These are phyloP conservation scores for Petaurus breviceps DNA, from an alignment of 2,113 vertebrate species.

Conservation along the genomic window DNA sequence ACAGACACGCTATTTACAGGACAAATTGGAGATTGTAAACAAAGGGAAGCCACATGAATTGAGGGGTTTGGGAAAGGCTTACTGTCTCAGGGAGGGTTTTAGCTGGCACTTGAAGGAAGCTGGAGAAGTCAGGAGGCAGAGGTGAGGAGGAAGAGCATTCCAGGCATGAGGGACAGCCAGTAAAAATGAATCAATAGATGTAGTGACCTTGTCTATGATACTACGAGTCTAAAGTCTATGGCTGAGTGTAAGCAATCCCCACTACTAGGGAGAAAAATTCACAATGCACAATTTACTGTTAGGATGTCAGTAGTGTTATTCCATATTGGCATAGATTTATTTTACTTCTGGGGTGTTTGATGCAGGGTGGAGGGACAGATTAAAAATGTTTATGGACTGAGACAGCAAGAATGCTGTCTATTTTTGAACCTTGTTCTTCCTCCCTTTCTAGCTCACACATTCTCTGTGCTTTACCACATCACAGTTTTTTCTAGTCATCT, in stretches of 20 bases:
- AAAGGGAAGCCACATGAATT: neutral
- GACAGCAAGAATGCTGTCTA: neutral
- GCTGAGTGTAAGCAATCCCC: neutral
- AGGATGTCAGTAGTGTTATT: neutral
- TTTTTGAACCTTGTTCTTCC: neutral
- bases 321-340: neutral
- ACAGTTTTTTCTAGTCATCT: neutral
- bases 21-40: neutral
- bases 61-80: neutral
- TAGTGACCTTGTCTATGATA: neutral
- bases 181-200: neutral
- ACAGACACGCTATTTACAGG: neutral
- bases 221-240: neutral
- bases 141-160: neutral
- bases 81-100: neutral
- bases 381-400: neutral
- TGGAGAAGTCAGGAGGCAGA: neutral
- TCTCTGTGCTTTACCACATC: neutral
- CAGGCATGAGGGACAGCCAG: neutral
- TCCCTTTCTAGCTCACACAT: neutral
- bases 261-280: neutral
- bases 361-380: neutral
- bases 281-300: neutral
- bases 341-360: neutral
- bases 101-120: neutral